Conservation (phyloP, 2,113 vertebrate genomes). For the Echinops telfairi region DNA sequence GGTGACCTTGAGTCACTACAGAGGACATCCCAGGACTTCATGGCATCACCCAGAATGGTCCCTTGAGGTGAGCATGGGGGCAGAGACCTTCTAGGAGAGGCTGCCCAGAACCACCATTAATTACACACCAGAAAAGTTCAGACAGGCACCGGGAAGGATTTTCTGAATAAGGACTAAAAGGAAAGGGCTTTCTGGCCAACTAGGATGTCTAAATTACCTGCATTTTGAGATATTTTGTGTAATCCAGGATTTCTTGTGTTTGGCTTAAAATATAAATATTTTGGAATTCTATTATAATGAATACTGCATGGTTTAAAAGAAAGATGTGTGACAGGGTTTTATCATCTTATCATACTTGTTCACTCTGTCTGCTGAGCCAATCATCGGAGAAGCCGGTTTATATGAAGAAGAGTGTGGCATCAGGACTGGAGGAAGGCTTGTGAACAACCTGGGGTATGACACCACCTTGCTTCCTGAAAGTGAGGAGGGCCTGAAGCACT, state of each 20-base stretch:
- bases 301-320: no score
- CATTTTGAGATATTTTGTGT: constrained; percentile 13
- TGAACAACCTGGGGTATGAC: no score
- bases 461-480: no score
- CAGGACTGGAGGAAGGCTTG: no score
- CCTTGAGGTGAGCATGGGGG: neutral
- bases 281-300: no score
- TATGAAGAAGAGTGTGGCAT: no score
- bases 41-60: neutral
- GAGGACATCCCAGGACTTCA: neutral
- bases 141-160: neutral
- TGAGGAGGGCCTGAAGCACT: no score
- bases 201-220: neutral
- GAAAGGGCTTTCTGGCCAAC: neutral
- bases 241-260: neutral
- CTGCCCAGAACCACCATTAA: neutral
- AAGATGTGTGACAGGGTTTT: no score
- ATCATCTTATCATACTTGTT: no score
- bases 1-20: neutral
- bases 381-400: no score
- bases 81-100: neutral
- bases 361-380: no score
- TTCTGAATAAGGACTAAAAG: neutral
- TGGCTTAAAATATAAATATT: constrained; percentile 8
- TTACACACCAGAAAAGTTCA: neutral